Evolutionary conservation across 2,888 invertebrate genomes (phyloP).

Genomic region (Leptinotarsa tumamoca): DNA sequence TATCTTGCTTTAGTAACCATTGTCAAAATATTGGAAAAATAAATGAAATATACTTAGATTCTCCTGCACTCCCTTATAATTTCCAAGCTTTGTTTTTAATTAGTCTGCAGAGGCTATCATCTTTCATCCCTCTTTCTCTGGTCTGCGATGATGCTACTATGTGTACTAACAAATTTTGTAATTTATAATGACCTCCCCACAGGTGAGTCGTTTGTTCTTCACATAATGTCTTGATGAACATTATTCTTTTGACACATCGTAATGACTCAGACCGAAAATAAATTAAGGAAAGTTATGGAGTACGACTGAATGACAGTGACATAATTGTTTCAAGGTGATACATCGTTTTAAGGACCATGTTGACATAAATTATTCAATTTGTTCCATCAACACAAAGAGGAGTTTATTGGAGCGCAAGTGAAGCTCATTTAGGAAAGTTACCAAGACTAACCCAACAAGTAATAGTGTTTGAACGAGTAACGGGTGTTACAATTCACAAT

Average conservation of each 20-base stretch:
- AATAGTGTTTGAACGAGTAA: not conserved
- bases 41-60: no score
- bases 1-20: no score
- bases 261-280: not conserved
- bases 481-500: no score
- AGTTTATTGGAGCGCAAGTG: constrained; percentile 10
- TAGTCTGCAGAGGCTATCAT: no score
- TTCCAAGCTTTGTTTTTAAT: no score
- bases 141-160: no score
- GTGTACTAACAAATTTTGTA: no score
- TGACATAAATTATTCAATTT: constrained; percentile 6
- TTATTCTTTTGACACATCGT: not conserved
- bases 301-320: not conserved
- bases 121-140: no score
- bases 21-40: no score
- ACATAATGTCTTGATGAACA: not conserved
- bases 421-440: constrained; percentile 9
- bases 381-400: not conserved
- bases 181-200: no score
- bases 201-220: no score
- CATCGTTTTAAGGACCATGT: not conserved
- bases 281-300: not conserved
- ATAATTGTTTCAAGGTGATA: constrained; percentile 5
- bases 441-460: not conserved
- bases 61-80: no score